Percentiles rank a stretch among this genome's conserved stretches.
phyloP scores from a whole-genome alignment of 2,888 invertebrate species.

The Cremastinae sp. region DNA sequence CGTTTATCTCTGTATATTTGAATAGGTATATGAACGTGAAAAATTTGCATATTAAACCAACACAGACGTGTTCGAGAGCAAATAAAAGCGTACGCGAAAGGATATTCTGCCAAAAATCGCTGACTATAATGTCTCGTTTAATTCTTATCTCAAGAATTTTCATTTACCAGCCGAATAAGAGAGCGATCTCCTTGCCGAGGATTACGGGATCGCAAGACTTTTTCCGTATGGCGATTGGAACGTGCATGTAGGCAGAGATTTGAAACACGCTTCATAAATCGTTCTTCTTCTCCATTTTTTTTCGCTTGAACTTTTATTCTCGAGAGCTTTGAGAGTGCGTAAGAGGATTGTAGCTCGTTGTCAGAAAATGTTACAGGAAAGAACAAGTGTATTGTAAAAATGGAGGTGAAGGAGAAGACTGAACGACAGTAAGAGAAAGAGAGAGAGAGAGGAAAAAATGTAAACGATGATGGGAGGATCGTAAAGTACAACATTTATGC shows the following conservation, averaged over 20 bases:
- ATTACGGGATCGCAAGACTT: neutral
- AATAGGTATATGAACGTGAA: too few relatives aligned
- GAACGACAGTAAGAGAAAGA: neutral
- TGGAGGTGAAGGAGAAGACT: constrained; percentile 7
- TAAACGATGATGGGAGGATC: constrained; percentile 32
- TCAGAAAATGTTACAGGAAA: constrained; percentile 32
- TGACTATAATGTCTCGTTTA: too few relatives aligned
- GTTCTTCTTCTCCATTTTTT: constrained; percentile 9
- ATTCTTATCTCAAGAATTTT: too few relatives aligned
- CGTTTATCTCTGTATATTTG: too few relatives aligned
- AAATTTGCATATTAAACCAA: too few relatives aligned
- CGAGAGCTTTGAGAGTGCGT: neutral
- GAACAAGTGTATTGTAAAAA: constrained; percentile 16
- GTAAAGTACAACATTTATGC: constrained; percentile 16
- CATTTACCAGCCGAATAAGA: too few relatives aligned
- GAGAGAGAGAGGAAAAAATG: constrained; percentile 8
- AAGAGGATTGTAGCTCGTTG: constrained; percentile 54
- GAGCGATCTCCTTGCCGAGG: neutral
- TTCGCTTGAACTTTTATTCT: constrained; percentile 20
- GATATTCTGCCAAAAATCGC: too few relatives aligned
- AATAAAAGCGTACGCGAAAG: too few relatives aligned
- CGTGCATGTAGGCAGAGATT: constrained; percentile 57
- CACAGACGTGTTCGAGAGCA: too few relatives aligned
- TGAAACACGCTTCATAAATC: constrained; percentile 61
- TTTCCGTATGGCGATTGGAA: neutral